phyloP scores from a whole-genome alignment of 2,888 invertebrate genomes.

The Parnassius glacialis region DNA sequence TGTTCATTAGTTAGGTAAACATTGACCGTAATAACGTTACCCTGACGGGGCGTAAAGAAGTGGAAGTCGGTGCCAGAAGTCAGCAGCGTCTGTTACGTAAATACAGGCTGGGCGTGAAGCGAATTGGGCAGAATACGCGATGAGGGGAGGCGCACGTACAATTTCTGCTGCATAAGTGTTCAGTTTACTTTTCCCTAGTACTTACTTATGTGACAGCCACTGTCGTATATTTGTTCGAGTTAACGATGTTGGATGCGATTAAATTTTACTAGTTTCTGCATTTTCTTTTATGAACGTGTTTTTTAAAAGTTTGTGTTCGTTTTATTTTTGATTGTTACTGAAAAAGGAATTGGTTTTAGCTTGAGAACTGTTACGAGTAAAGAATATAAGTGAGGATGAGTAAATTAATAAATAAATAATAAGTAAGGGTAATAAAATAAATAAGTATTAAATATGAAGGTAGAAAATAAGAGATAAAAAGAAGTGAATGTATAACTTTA shows the following conservation, averaged over 20 bases:
- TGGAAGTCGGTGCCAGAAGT: slow-evolving; percentile 65
- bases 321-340: background rate
- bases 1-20: slow-evolving; percentile 26
- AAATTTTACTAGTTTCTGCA: slow-evolving; percentile 14
- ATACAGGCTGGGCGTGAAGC: slow-evolving; percentile 75
- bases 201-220: slow-evolving; percentile 35
- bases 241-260: slow-evolving; percentile 24
- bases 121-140: slow-evolving; percentile 76
- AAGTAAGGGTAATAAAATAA: too few relatives aligned
- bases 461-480: too few relatives aligned
- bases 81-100: slow-evolving; percentile 74
- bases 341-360: too few relatives aligned
- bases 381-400: too few relatives aligned
- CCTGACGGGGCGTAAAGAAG: slow-evolving; percentile 49
- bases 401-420: too few relatives aligned
- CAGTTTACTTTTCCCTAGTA: slow-evolving; percentile 52
- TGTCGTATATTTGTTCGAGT: slow-evolving; percentile 27
- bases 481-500: too few relatives aligned
- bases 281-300: slow-evolving; percentile 8
- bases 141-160: slow-evolving; percentile 68
- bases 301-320: slow-evolving; percentile 1
- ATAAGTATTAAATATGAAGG: too few relatives aligned
- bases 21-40: slow-evolving; percentile 31
- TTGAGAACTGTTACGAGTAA: too few relatives aligned
- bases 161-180: slow-evolving; percentile 65